Evolutionary conservation across 2,797 vertebrate genomes (phyloP).

Genomic region (Pachyuromys duprasi): DNA sequence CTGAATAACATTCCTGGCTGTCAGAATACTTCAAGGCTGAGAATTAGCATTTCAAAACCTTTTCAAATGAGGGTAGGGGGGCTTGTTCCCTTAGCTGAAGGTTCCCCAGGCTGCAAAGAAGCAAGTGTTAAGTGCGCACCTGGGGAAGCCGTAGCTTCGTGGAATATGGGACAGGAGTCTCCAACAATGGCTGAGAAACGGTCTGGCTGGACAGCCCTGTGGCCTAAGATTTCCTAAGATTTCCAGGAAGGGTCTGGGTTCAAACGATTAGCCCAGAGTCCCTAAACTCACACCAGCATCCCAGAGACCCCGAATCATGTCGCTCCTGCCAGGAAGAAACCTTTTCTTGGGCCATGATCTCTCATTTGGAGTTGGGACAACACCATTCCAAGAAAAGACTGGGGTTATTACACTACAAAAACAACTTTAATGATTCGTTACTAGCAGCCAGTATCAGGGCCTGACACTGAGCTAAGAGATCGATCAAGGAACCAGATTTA

Average conservation of each 20-base stretch:
- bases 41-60: conserved; percentile 84
- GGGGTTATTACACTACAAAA: not conserved
- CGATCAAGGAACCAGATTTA: not conserved
- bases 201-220: not conserved
- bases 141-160: conserved; percentile 50
- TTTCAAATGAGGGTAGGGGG: conserved; percentile 70
- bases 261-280: not conserved
- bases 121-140: conserved; percentile 48
- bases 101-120: conserved; percentile 44
- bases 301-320: not conserved
- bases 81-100: conserved; percentile 40
- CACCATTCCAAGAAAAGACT: conserved; percentile 32
- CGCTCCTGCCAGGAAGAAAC: conserved; percentile 4
- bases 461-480: not conserved
- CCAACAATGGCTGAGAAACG: conserved; percentile 35
- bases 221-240: conserved; percentile 49
- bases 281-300: not conserved
- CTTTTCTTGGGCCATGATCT: not conserved
- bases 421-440: not conserved
- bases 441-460: not conserved
- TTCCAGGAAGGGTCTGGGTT: conserved; percentile 47
- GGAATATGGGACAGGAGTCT: not conserved
- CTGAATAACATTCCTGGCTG: conserved; percentile 76
- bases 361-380: not conserved
- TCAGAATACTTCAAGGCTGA: conserved; percentile 76